A percentile compares a stretch with the other conserved stretches of the same genome.
Evolutionary conservation across 2,888 invertebrate genomes (phyloP).

Genomic region (Sialis lutaria): DNA sequence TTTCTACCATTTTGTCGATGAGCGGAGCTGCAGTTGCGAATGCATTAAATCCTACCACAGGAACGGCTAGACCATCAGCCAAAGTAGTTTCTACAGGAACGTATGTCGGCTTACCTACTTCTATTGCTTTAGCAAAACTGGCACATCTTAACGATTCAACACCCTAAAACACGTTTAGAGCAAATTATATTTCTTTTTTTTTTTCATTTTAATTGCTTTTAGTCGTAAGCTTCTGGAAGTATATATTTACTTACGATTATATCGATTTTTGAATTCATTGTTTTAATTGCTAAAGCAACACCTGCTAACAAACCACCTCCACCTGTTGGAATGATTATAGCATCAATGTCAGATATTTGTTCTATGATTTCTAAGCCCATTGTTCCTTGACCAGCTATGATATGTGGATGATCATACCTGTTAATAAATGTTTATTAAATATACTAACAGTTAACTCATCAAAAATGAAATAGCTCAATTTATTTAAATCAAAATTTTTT

Average conservation of each 20-base stretch:
- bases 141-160: constrained; percentile 86
- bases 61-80: constrained; percentile 55
- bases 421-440: constrained; percentile 7
- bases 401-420: constrained; percentile 88
- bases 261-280: constrained; percentile 61
- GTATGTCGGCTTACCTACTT: constrained; percentile 33
- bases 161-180: constrained; percentile 35
- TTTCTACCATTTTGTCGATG: constrained; percentile 46
- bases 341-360: constrained; percentile 75
- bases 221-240: no score
- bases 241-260: constrained; percentile 53
- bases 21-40: constrained; percentile 39
- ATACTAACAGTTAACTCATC: no score
- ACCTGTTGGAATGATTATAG: constrained; percentile 81
- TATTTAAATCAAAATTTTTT: constrained; percentile 11
- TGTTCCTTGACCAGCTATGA: constrained; percentile 91
- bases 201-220: not conserved
- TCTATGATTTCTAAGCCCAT: constrained; percentile 84
- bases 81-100: constrained; percentile 36
- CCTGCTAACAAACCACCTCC: constrained; percentile 91
- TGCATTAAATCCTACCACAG: constrained; percentile 49
- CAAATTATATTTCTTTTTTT: not conserved
- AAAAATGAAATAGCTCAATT: not conserved
- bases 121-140: constrained; percentile 53
- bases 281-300: constrained; percentile 75